Percentiles rank a stretch among this genome's conserved stretches.
Conservation (phyloP, 2,797 vertebrate species). For the Danionella dracula region DNA sequence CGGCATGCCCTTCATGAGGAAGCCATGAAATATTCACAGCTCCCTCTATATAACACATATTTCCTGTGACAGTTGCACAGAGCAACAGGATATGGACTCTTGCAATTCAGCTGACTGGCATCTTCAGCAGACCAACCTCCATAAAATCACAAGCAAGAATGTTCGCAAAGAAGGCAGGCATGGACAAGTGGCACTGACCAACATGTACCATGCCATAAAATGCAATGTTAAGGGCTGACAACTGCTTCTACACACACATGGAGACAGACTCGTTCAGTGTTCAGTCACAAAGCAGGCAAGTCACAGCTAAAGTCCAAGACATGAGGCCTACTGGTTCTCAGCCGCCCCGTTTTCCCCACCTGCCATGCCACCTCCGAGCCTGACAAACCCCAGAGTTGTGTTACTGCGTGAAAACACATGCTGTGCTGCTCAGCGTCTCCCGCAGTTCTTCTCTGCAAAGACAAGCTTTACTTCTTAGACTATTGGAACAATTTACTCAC, state of each 20-base stretch:
- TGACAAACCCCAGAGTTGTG: slow-evolving; percentile 23
- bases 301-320: slow-evolving; percentile 47
- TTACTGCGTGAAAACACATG: not conserved
- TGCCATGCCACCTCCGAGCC: slow-evolving; percentile 21
- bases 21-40: slow-evolving; percentile 19
- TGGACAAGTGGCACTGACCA: slow-evolving; percentile 12
- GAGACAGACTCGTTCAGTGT: too few species aligned
- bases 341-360: slow-evolving; percentile 53
- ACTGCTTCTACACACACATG: not conserved
- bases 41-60: slow-evolving; percentile 16
- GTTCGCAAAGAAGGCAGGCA: not conserved
- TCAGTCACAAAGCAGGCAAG: slow-evolving; percentile 2
- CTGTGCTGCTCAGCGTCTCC: not conserved
- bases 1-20: not conserved
- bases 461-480: not conserved
- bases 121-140: not conserved
- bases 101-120: not conserved
- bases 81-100: not conserved
- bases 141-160: not conserved
- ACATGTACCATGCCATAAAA: too few species aligned
- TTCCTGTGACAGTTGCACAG: slow-evolving; percentile 13
- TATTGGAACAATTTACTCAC: too few species aligned
- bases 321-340: slow-evolving; percentile 61
- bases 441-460: not conserved
- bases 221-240: slow-evolving; percentile 32